Evolutionary conservation across 2,888 invertebrate genomes (phyloP).

Genomic region (Pheosia tremula): DNA sequence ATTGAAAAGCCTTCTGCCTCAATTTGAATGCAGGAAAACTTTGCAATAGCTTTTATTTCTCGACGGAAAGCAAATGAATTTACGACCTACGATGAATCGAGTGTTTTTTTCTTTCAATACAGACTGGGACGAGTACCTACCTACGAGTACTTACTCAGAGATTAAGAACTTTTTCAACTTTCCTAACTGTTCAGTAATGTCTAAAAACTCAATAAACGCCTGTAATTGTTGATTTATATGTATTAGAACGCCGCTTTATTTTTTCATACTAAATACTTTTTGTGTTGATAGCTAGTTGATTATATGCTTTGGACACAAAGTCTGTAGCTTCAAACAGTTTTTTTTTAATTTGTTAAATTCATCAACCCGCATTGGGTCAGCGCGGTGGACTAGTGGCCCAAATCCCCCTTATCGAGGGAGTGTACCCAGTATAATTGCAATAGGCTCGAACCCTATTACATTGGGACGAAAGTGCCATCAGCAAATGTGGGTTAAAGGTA

Average conservation of each 20-base stretch:
- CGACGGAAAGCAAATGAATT: constrained; percentile 73
- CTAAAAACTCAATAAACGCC: constrained; percentile 8
- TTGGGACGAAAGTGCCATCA: too few relatives aligned
- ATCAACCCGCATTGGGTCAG: too few relatives aligned
- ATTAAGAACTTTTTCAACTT: constrained; percentile 38
- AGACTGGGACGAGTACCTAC: constrained; percentile 12
- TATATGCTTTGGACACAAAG: too few relatives aligned
- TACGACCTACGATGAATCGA: constrained; percentile 67
- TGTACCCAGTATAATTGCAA: too few relatives aligned
- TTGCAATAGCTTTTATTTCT: constrained; percentile 75
- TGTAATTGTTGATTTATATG: constrained; percentile 8
- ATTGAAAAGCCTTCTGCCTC: constrained; percentile 73
- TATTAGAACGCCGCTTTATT: background rate
- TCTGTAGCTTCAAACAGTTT: too few relatives aligned
- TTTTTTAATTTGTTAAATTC: too few relatives aligned
- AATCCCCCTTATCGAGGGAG: too few relatives aligned
- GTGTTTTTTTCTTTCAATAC: constrained; percentile 50
- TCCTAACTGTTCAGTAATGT: constrained; percentile 8
- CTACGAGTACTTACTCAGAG: constrained; percentile 23
- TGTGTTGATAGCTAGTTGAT: too few relatives aligned
- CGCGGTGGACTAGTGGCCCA: too few relatives aligned
- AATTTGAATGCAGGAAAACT: constrained; percentile 77
- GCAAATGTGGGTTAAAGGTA: too few relatives aligned
- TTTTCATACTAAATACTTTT: too few relatives aligned
- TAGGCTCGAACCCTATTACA: too few relatives aligned